Evolutionary conservation across 2,888 invertebrate genomes (phyloP), one percentile per base, ranked within the genome.

Genomic region (Tiliacea aurago): DNA sequence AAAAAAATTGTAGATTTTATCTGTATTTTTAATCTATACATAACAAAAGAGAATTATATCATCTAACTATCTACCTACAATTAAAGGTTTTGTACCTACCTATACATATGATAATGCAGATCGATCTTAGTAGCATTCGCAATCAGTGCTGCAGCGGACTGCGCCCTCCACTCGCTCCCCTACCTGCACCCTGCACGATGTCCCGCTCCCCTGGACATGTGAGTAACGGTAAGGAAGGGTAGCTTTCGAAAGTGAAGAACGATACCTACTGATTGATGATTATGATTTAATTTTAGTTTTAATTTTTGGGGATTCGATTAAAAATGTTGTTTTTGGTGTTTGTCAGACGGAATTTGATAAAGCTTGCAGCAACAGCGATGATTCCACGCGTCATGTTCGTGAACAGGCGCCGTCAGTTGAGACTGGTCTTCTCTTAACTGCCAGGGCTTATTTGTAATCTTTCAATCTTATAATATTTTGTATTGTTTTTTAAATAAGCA

Each of bases 61-160:
- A 33, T 33, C 2, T 33, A 33, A 4, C 4, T 37, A 37, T 6
- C 37, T 37, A 37, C 37, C 37, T 4, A 37, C 2, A 37, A 37
- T 37, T 37, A 37, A 37, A 37, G 33, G 4, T 37, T 37, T 37
- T 37, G 0, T 37, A 37, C 37, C 5, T 45, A 63, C 9, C 23
- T 58, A 23, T 3, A 18, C n/a, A 56, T n/a, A 41, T 45, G 13
- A 23, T 49, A 49, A 41, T 69, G 28, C 28, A 61, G 72, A 77
- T 81, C 74, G 67, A 78, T 83, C 63, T 65, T 58, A 70, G 59
- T 47, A 65, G 71, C 53, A 65, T 80, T 70, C 70, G 77, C 65
- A 84, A 84, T 84, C 67, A 77, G 64, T 64, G 78, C 66, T 71
- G 80, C 71, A 81, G 18, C n/a, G 64, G 15, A 51, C 61, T 81